These are phyloP conservation scores for Zoanthus sansibaricus DNA, from an alignment of 92 coral and sea anemone species.

Conservation along the genomic window DNA sequence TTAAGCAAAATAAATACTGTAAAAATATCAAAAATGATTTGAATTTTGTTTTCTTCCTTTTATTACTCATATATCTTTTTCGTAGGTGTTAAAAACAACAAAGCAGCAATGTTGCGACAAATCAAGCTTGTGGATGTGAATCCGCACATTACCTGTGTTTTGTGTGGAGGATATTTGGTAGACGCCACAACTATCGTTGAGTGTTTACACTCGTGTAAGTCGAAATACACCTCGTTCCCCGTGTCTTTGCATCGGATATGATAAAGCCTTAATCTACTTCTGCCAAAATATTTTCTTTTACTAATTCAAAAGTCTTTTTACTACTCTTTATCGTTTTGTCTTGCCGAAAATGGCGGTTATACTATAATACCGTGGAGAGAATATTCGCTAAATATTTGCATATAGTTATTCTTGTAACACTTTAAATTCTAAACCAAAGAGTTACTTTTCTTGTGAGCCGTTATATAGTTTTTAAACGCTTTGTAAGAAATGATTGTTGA, in stretches of 20 bases:
- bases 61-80: not conserved
- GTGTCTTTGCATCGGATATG: not conserved
- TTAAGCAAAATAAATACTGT: too few species aligned
- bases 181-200: constrained; percentile 96
- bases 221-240: not conserved
- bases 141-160: constrained; percentile 86
- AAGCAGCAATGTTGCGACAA: constrained; percentile 18
- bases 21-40: too few species aligned
- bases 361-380: not conserved
- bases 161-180: constrained; percentile 95
- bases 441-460: not conserved
- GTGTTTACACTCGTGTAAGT: constrained; percentile 98
- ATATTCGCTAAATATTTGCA: constrained; percentile 33
- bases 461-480: not conserved
- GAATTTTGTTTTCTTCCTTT: too few species aligned
- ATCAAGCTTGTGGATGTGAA: constrained; percentile 66
- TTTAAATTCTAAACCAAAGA: constrained; percentile 5
- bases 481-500: not conserved
- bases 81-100: not conserved
- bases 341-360: not conserved
- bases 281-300: too few species aligned
- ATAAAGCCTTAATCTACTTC: too few species aligned
- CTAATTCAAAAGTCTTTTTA: too few species aligned
- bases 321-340: not conserved
- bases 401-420: constrained; percentile 5